Evolutionary conservation across 2,797 vertebrate species (phyloP).

Genomic region (Neopelma chrysocephalum): DNA sequence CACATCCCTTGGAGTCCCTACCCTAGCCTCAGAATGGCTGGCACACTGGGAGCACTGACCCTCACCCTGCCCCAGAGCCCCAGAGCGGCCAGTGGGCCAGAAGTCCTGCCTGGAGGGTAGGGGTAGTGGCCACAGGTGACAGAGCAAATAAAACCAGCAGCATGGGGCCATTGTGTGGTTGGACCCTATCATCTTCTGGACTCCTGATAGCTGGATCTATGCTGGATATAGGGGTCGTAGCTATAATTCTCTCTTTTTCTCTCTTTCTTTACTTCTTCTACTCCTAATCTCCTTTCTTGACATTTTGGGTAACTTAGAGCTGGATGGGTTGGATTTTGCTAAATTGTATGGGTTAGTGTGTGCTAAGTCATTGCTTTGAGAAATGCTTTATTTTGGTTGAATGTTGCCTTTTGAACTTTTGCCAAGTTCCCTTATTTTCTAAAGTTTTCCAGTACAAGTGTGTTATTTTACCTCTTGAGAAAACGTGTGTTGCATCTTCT

Average conservation of each 20-base stretch:
- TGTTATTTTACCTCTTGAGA: not conserved
- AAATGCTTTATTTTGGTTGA: not conserved
- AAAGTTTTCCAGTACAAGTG: not conserved
- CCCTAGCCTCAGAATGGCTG: too few relatives aligned
- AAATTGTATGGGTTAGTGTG: not conserved
- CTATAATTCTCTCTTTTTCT: not conserved
- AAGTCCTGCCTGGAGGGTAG: not conserved
- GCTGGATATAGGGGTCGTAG: not conserved
- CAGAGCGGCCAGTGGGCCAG: not conserved
- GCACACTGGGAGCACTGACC: not conserved
- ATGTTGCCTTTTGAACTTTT: not conserved
- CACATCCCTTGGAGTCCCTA: not conserved
- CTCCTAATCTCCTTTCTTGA: not conserved
- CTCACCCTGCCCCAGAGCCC: not conserved
- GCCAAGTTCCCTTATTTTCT: not conserved
- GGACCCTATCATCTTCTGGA: not conserved
- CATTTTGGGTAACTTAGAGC: not conserved
- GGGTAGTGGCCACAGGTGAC: not conserved
- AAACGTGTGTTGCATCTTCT: not conserved
- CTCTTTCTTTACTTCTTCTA: not conserved
- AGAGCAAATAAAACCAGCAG: not conserved
- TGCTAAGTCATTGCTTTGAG: not conserved
- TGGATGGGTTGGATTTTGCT: not conserved
- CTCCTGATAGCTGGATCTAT: not conserved
- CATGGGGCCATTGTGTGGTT: not conserved